Percentiles rank a stretch among this genome's conserved stretches.
These are phyloP conservation scores for Astatoreochromis straeleni DNA, from an alignment of 2,113 vertebrate species.

Conservation along the genomic window DNA sequence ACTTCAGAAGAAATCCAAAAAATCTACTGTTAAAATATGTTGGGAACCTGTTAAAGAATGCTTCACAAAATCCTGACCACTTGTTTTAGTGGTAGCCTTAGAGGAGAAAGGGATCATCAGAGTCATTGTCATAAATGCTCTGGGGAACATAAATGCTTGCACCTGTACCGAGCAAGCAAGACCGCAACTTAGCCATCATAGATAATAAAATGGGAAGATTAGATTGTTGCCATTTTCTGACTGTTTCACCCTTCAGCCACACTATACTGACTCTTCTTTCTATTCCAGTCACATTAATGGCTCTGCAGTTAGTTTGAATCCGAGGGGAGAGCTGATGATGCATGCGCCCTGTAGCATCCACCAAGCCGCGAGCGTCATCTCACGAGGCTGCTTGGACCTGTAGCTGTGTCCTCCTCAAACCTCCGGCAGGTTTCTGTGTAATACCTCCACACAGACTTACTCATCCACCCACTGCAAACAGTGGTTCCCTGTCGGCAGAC, in stretches of 20 bases:
- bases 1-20: background rate
- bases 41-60: background rate
- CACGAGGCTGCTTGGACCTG: background rate
- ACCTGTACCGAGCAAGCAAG: background rate
- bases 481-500: conserved; percentile 30
- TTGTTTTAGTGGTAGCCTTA: background rate
- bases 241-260: background rate
- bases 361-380: background rate
- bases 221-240: background rate
- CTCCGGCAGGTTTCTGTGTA: conserved; percentile 14
- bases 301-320: background rate
- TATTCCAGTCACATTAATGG: background rate
- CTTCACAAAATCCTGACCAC: background rate
- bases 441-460: conserved; percentile 29
- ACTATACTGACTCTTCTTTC: background rate
- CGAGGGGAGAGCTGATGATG: background rate
- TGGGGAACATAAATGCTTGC: background rate
- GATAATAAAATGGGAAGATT: background rate
- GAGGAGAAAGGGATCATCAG: background rate
- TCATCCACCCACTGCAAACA: conserved; percentile 29
- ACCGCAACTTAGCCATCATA: background rate
- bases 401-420: background rate
- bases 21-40: background rate
- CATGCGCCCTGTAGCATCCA: background rate
- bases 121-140: background rate